Evolutionary conservation across 2,113 vertebrate genomes (phyloP).

Genomic region (Mus pahari): DNA sequence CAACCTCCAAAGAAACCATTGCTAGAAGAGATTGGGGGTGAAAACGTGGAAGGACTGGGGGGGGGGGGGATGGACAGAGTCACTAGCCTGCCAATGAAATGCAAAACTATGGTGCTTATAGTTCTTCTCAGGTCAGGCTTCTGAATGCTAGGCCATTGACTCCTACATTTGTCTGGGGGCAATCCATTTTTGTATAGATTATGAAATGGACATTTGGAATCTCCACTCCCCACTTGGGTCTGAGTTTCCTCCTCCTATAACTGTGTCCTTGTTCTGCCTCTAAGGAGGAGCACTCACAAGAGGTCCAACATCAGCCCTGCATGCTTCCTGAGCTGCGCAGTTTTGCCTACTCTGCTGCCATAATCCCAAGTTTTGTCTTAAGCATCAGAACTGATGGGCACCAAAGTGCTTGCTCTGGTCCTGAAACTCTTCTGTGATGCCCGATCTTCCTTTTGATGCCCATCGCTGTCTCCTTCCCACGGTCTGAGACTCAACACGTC

Average conservation of each 20-base stretch:
- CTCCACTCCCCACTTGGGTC: not conserved
- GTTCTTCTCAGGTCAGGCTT: not conserved
- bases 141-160: not conserved
- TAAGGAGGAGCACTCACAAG: not conserved
- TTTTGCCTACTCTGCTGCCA: fast-evolving
- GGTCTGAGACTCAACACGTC: not conserved
- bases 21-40: fast-evolving
- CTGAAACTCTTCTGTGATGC: not conserved
- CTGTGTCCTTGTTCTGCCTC: not conserved
- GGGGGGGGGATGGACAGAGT: fast-evolving
- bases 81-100: not conserved
- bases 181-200: not conserved
- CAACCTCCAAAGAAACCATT: not conserved
- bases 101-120: not conserved
- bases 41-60: fast-evolving
- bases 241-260: not conserved
- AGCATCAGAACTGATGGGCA: fast-evolving
- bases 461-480: not conserved
- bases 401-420: not conserved
- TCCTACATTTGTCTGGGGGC: not conserved
- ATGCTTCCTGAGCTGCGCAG: not conserved
- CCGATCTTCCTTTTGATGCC: not conserved
- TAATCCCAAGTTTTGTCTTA: fast-evolving
- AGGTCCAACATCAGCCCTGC: too few relatives aligned
- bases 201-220: slow-evolving; percentile 13